These are phyloP conservation scores for Xiphydria camelus DNA, from an alignment of 2,888 invertebrate genomes.

Conservation along the genomic window DNA sequence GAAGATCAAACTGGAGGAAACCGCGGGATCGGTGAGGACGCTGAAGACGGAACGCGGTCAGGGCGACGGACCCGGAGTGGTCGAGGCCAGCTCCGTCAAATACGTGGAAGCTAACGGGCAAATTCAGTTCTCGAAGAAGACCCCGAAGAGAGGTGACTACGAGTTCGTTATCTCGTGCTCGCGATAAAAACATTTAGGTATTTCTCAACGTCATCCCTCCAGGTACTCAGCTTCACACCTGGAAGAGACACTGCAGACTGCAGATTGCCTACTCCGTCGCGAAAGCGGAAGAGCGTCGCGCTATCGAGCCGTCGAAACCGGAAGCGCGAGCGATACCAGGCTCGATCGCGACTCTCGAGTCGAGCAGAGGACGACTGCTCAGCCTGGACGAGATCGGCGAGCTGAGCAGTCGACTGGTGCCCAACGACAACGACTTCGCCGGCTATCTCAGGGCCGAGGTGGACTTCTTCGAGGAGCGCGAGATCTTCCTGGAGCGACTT, in stretches of 20 bases:
- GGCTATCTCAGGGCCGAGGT: constrained; percentile 28
- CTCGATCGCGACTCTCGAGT: constrained; percentile 9
- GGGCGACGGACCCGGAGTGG: constrained; percentile 19
- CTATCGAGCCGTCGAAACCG: not conserved
- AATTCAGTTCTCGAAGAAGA: constrained; percentile 41
- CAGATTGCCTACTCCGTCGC: constrained; percentile 63
- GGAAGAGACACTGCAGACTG: constrained; percentile 67
- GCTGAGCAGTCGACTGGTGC: constrained; percentile 25
- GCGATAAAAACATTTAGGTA: constrained; percentile 17
- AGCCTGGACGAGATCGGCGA: constrained; percentile 32
- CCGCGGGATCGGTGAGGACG: constrained; percentile 25
- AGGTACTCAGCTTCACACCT: constrained; percentile 56
- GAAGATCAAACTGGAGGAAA: constrained; percentile 33
- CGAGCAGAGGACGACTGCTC: constrained; percentile 20
- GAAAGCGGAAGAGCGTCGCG: constrained; percentile 1
- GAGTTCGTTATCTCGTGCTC: constrained; percentile 21
- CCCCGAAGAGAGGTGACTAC: constrained; percentile 41
- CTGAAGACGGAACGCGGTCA: constrained; percentile 26
- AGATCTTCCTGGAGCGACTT: constrained; percentile 32
- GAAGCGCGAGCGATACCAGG: not conserved
- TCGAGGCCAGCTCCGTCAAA: constrained; percentile 23
- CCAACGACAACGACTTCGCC: constrained; percentile 30
- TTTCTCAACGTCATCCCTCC: too few relatives aligned
- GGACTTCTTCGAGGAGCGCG: constrained; percentile 30
- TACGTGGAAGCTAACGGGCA: constrained; percentile 37